These are phyloP conservation scores for Tenthredo livida DNA, from an alignment of 2,888 invertebrate species.

Conservation along the genomic window DNA sequence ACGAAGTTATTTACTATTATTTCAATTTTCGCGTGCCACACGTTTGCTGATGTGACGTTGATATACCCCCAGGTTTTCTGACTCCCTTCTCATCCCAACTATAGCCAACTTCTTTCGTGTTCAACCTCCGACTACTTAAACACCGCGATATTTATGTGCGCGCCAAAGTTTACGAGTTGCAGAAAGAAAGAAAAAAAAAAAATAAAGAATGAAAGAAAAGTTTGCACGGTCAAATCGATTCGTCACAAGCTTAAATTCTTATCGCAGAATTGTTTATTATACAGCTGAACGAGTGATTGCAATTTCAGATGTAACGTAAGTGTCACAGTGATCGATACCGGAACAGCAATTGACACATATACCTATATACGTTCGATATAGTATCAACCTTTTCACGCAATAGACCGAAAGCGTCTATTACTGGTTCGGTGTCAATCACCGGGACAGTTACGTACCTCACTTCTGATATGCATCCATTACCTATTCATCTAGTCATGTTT, in stretches of 20 bases:
- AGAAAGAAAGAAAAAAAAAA: not conserved
- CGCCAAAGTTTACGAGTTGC: not conserved
- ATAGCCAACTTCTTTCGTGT: slow-evolving; percentile 18
- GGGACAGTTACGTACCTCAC: not conserved
- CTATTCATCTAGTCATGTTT: not conserved
- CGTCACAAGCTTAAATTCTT: not conserved
- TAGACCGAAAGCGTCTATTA: not conserved
- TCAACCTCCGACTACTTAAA: not conserved
- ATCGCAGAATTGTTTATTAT: not conserved
- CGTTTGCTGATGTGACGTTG: slow-evolving; percentile 64
- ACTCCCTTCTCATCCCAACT: not conserved
- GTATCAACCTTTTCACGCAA: not conserved
- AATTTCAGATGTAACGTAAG: not conserved
- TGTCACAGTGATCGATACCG: not conserved
- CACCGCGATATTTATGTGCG: slow-evolving; percentile 12
- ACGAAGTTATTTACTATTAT: slow-evolving; percentile 73
- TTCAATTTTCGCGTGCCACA: slow-evolving; percentile 75
- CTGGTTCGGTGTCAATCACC: not conserved
- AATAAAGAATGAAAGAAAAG: too few relatives aligned
- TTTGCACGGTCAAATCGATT: slow-evolving; percentile 1
- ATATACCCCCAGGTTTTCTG: slow-evolving; percentile 54
- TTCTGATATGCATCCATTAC: not conserved
- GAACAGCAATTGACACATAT: not conserved
- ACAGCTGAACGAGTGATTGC: not conserved
- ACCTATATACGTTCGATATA: not conserved